Evolutionary conservation across 2,797 vertebrate genomes (phyloP).

Genomic region (Poeciliopsis gracilis): DNA sequence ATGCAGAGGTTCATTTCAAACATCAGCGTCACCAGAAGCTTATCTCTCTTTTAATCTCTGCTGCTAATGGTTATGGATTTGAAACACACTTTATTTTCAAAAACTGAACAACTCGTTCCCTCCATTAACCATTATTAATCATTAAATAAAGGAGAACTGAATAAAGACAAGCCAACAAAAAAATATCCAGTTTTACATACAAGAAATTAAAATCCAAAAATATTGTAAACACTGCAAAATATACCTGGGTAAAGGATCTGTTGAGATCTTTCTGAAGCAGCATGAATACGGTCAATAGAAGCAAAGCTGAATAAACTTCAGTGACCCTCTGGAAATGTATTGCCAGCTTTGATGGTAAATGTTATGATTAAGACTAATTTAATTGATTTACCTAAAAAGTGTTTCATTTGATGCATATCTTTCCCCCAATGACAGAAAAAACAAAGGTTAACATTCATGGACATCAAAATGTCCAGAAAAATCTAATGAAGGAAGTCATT

Average conservation of each 20-base stretch:
- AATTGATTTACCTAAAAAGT: neutral
- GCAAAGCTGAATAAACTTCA: neutral
- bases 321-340: neutral
- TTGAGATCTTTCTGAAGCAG: neutral
- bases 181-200: neutral
- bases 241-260: neutral
- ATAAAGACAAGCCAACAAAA: neutral
- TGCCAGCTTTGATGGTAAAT: neutral
- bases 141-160: neutral
- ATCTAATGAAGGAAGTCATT: neutral
- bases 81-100: neutral
- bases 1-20: neutral
- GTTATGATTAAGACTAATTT: neutral
- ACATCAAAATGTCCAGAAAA: neutral
- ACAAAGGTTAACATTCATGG: neutral
- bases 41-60: neutral
- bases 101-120: no score
- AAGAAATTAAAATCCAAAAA: neutral
- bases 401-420: neutral
- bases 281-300: neutral
- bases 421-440: neutral
- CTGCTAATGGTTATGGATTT: neutral
- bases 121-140: no score
- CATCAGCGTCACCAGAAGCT: neutral
- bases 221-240: neutral